Base-by-base conservation (phyloP, 2,888 invertebrate genomes). In the Heliconius hortense region DNA sequence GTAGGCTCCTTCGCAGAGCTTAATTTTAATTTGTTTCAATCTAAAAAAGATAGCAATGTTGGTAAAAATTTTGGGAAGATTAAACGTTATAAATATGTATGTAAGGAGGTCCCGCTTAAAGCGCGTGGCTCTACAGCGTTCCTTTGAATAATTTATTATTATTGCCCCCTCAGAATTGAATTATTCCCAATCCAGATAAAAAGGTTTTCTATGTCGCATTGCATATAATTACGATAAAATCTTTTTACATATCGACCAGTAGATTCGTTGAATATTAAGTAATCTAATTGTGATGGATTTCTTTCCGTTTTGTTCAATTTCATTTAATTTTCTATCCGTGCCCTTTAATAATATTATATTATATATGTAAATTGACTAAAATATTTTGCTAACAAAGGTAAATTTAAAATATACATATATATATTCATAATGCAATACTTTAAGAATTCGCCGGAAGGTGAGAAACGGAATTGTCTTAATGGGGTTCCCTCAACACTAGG, bases 161-260 rank as follows among this genome's bases (percentile, higher is more conserved):
- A 84, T 84, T 79, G 82, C 80, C 78, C 82, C 80, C 81, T 82
- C 80, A 79, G 81, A 78, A 83, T 83, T 78, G 80, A 82, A 84
- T 85, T 84, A 82, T 80, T 82, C 80, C 83, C 87, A 89, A 89
- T 88, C 82, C 76, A 76, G 82, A 82, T 77, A 85, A 81, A 91
- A 85, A 89, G 88, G 87, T 86, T 90, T 91, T 88, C 84, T 88
- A 80, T 90, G 89, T 90, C 83, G 79, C 80, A 82, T 78, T 85
- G 86, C 82, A 87, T 85, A 86, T 86, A 84, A 89, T 87, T 86
- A 86, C 81, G 82, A 77, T 78, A 73, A 79, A 74, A 79, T 73
- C 71, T 78, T 76, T 76, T 72, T 74, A 72, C 73, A 63, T 74
- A 64, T 67, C 68, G 77, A 67, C 72, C 68, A 72, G 62, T 70